Evolutionary conservation across 2,797 vertebrate genomes (phyloP).

Genomic region (Darevskia mixta): DNA sequence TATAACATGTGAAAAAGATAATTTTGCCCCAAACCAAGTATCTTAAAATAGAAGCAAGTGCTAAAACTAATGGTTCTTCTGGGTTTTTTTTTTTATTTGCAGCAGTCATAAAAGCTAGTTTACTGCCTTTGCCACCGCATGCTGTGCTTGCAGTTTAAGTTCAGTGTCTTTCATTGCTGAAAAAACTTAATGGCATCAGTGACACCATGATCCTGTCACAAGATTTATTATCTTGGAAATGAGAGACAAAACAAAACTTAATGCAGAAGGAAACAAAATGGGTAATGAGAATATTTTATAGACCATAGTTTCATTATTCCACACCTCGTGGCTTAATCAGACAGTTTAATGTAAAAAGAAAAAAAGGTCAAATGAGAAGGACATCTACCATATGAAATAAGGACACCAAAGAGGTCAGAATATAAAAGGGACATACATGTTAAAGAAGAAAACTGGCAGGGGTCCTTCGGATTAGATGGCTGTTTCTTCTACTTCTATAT

Average conservation of each 20-base stretch:
- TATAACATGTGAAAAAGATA: too few species aligned
- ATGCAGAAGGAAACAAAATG: constrained; percentile 1
- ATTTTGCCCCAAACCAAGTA: neutral
- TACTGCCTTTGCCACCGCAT: neutral
- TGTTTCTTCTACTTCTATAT: constrained; percentile 46
- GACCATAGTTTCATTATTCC: neutral
- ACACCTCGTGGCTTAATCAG: constrained; percentile 15
- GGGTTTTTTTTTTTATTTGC: neutral
- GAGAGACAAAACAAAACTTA: constrained; percentile 28
- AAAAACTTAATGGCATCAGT: constrained; percentile 43
- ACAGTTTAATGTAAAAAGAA: neutral
- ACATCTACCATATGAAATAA: neutral
- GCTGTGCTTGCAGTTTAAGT: constrained; percentile 23
- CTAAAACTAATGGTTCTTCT: neutral
- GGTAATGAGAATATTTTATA: constrained; percentile 26
- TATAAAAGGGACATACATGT: neutral
- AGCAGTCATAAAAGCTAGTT: neutral
- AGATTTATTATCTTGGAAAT: constrained; percentile 42
- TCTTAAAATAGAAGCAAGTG: neutral
- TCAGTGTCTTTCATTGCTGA: constrained; percentile 21
- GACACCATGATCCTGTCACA: constrained; percentile 34
- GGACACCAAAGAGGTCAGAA: constrained; percentile 29
- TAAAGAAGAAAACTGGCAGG: constrained; percentile 19
- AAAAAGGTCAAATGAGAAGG: constrained; percentile 29
- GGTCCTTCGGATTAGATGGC: neutral